A percentile compares a stretch with the other conserved stretches of the same genome.
These are phyloP conservation scores for Pachycephus smyrnensis DNA, from an alignment of 2,888 invertebrate species.

Conservation along the genomic window DNA sequence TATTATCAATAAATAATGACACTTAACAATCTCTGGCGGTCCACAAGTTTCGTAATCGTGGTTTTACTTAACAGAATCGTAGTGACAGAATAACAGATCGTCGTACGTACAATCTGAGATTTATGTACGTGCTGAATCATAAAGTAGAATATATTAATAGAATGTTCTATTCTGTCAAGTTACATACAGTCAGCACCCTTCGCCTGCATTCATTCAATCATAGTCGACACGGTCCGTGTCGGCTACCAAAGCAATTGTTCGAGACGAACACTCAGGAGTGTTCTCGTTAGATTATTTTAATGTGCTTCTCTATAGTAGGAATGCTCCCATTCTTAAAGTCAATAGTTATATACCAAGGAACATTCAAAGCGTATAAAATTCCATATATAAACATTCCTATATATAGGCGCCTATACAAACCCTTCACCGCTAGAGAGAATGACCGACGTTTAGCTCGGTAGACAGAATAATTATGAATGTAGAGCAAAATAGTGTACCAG, in stretches of 20 bases:
- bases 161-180: background rate
- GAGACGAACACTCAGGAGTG: background rate
- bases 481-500: background rate
- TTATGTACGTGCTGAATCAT: background rate
- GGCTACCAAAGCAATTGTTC: background rate
- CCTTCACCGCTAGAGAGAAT: background rate
- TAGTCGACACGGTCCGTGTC: background rate
- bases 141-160: background rate
- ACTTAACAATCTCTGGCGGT: background rate
- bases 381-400: background rate
- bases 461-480: background rate
- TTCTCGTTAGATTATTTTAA: background rate
- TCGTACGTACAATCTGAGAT: background rate
- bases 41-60: background rate
- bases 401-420: background rate
- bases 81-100: background rate
- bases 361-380: background rate
- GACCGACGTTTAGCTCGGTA: background rate
- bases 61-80: background rate
- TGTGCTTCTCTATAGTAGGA: background rate
- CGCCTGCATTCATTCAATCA: background rate
- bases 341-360: background rate
- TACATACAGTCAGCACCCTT: background rate
- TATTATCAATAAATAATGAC: background rate
- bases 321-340: background rate